Percentiles rank a stretch among this genome's conserved stretches.
Evolutionary conservation across 1,140 invertebrate species (phyloP).

Genomic region (Stegodyphus mimosarum): DNA sequence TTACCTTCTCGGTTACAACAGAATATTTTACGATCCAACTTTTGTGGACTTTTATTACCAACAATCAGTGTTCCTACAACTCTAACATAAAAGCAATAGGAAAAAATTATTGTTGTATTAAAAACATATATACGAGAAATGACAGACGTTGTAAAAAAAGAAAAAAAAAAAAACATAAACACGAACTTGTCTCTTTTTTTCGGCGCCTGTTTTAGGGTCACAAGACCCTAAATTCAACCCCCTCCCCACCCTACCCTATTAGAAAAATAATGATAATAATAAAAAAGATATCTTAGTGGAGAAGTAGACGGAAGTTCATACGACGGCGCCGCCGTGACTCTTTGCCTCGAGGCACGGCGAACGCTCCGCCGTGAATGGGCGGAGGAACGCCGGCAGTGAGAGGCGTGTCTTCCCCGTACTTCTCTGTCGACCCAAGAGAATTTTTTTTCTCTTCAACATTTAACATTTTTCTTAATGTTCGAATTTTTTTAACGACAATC

Average conservation of each 20-base stretch:
- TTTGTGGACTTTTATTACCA: too few species aligned
- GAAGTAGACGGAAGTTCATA: slow-evolving; percentile 36
- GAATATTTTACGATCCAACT: too few species aligned
- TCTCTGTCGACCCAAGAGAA: slow-evolving; percentile 20
- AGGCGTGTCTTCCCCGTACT: slow-evolving; percentile 35
- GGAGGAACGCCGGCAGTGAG: slow-evolving; percentile 33
- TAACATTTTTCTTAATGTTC: slow-evolving; percentile 3
- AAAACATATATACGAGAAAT: neutral
- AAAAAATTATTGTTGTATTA: slow-evolving; percentile 16
- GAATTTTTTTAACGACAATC: slow-evolving; percentile 18
- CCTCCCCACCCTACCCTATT: slow-evolving; percentile 16
- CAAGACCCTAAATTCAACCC: neutral
- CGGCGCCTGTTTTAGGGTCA: slow-evolving; percentile 39
- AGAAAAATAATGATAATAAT: slow-evolving; percentile 12
- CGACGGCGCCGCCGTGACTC: slow-evolving; percentile 44
- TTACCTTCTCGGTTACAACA: too few species aligned
- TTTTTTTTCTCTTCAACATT: slow-evolving; percentile 25
- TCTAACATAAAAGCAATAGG: neutral
- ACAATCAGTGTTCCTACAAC: too few species aligned
- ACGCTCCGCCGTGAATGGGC: slow-evolving; percentile 31
- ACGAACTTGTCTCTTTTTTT: slow-evolving; percentile 33
- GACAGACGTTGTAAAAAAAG: slow-evolving; percentile 6
- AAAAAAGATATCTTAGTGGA: slow-evolving; percentile 4
- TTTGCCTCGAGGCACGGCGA: slow-evolving; percentile 41
- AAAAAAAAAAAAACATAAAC: slow-evolving; percentile 45